Percentiles rank a stretch among this genome's conserved stretches.
Conservation (phyloP, 2,888 invertebrate species). For the Acanthacorydalis orientalis region DNA sequence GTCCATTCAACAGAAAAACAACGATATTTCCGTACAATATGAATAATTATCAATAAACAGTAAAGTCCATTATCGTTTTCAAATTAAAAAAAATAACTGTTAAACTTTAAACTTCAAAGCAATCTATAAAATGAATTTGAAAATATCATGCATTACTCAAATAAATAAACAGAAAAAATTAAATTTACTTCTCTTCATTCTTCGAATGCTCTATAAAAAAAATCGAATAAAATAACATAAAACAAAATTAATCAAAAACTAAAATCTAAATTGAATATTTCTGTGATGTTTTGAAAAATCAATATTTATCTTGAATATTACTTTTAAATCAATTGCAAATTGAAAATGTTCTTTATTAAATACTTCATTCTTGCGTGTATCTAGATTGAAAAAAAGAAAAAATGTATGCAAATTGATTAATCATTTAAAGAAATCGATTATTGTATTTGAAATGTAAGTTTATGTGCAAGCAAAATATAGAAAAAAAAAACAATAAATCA, state of each 20-base stretch:
- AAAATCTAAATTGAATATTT: not conserved
- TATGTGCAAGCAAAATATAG: not conserved
- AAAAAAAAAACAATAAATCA: slow-evolving; percentile 14
- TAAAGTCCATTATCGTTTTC: too few relatives aligned
- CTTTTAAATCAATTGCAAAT: not conserved
- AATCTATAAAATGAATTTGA: not conserved
- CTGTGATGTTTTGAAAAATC: too few relatives aligned
- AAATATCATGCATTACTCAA: not conserved
- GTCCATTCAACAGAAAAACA: too few relatives aligned
- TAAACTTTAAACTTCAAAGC: not conserved
- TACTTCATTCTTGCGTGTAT: too few relatives aligned
- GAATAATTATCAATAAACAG: too few relatives aligned
- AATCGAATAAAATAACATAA: not conserved
- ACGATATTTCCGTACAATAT: too few relatives aligned
- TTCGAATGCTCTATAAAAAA: slow-evolving; percentile 1
- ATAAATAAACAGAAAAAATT: not conserved
- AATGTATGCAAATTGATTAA: slow-evolving; percentile 1
- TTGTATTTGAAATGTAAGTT: not conserved
- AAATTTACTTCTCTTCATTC: not conserved
- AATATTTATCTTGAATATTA: too few relatives aligned
- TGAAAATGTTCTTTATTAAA: not conserved
- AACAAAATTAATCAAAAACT: not conserved
- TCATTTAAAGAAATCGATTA: not conserved
- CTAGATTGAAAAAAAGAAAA: not conserved
- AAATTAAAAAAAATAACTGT: too few relatives aligned